A percentile compares a stretch with the other conserved stretches of the same genome.
Evolutionary conservation across 2,888 invertebrate species (phyloP).

Genomic region (Hanleya hanleyi): DNA sequence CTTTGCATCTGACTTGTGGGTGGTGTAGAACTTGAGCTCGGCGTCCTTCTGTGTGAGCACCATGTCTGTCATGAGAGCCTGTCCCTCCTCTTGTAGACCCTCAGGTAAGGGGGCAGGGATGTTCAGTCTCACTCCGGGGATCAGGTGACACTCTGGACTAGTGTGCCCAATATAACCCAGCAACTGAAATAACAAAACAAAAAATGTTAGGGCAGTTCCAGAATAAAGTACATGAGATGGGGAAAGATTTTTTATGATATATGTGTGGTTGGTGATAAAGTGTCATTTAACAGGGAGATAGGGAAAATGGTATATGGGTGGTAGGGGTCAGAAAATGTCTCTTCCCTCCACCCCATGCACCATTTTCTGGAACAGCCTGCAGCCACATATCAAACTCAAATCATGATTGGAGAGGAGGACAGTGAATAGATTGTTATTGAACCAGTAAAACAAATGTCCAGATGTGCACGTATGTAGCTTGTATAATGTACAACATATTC

Average conservation of each 20-base stretch:
- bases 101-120: conserved; percentile 79
- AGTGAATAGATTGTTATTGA: too few species aligned
- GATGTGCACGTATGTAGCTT: too few species aligned
- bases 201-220: neutral
- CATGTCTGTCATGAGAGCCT: conserved; percentile 89
- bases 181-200: conserved; percentile 77
- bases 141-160: conserved; percentile 88
- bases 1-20: conserved; percentile 64
- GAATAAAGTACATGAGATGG: too few species aligned
- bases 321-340: neutral
- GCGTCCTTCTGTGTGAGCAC: conserved; percentile 88
- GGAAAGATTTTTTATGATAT: too few species aligned
- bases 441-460: too few species aligned
- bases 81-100: conserved; percentile 81
- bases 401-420: too few species aligned
- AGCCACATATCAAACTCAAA: too few species aligned
- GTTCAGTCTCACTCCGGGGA: conserved; percentile 82
- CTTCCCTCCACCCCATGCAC: neutral
- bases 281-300: neutral
- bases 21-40: conserved; percentile 80
- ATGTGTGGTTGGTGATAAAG: neutral
- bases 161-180: conserved; percentile 92
- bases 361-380: neutral
- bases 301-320: too few species aligned
- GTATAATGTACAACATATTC: too few species aligned